Base-by-base conservation (phyloP, 2,888 invertebrate genomes). In the Stomorhina lunata region DNA sequence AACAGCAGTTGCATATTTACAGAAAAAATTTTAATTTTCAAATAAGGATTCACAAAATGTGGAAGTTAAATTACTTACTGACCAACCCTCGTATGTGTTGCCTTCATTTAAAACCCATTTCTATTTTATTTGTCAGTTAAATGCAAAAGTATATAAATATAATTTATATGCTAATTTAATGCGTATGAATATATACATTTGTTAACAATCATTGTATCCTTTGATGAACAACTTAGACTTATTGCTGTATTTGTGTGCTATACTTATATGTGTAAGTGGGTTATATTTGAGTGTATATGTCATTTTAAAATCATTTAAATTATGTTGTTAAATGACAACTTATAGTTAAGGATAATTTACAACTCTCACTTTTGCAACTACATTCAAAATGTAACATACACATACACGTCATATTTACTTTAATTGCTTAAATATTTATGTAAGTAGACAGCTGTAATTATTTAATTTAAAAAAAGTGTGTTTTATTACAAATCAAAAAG, bases 311-410 rank as follows among this genome's bases (percentile, higher is more conserved):
- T 45, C 22, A 15, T 75, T 55, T 75, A 27, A 53, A 63, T 65
- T 53, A 75, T 20, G 65, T 65, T 75, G 34, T 55, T 75, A 65
- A 65, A 75, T 75, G 75, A 65, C 75, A 75, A 53, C 22, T 65
- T 75, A 65, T 65, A 55, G 17, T 65, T 57, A 45, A 65, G 65
- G 25, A 65, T 75, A 75, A 65, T 75, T 65, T 65, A 75, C 29
- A 65, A 43, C 29, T 15, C 34, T 65, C 32, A 65, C 43, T 27
- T 61, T 45, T 27, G 27, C 27, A 72, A 48, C 27, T 37, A 48
- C 17, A 57, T 9, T 10, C 20, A 29, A 27, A 17, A 20, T 20
- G 4, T 20, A 43, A n/a, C 3, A 15, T 22, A 59, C n/a, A 6
- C 2, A 34, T 12, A 57, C 57, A 20, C n/a, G n/a, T n/a, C n/a